phyloP scores from a whole-genome alignment of 2,797 vertebrate species.

The Fringilla coelebs region DNA sequence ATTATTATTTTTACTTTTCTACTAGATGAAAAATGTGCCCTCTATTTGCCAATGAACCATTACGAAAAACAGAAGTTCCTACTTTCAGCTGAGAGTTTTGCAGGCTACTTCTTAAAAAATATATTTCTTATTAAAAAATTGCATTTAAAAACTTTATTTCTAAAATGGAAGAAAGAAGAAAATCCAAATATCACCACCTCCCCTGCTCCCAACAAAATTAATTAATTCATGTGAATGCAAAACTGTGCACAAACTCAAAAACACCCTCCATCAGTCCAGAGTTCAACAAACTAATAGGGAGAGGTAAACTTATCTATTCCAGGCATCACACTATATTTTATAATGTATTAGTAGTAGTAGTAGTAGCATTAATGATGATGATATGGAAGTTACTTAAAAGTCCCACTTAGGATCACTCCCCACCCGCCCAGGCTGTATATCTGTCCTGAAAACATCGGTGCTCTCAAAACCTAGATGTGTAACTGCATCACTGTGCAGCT shows the following conservation, averaged over 20 bases:
- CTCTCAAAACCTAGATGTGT: not conserved
- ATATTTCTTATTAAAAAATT: not conserved
- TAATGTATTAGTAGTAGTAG: not conserved
- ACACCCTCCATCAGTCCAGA: not conserved
- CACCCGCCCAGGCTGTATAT: not conserved
- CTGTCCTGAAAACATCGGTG: not conserved
- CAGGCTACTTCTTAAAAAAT: not conserved
- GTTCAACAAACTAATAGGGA: not conserved
- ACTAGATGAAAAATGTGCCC: not conserved
- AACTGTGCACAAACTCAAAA: not conserved
- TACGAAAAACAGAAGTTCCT: not conserved
- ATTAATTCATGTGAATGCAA: not conserved
- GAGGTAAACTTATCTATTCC: not conserved
- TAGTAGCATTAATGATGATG: not conserved
- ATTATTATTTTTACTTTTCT: not conserved
- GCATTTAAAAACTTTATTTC: not conserved
- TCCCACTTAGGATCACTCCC: not conserved
- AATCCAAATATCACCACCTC: not conserved
- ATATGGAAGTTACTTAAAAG: not conserved
- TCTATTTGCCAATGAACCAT: not conserved
- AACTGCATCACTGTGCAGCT: not conserved
- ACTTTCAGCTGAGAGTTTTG: not conserved
- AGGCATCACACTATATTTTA: not conserved
- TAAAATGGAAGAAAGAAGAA: not conserved
- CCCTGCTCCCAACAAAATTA: not conserved